Evolutionary conservation across 2,797 vertebrate genomes (phyloP), one percentile per base, ranked within the genome.

Genomic region (Syndactyla subalaris): DNA sequence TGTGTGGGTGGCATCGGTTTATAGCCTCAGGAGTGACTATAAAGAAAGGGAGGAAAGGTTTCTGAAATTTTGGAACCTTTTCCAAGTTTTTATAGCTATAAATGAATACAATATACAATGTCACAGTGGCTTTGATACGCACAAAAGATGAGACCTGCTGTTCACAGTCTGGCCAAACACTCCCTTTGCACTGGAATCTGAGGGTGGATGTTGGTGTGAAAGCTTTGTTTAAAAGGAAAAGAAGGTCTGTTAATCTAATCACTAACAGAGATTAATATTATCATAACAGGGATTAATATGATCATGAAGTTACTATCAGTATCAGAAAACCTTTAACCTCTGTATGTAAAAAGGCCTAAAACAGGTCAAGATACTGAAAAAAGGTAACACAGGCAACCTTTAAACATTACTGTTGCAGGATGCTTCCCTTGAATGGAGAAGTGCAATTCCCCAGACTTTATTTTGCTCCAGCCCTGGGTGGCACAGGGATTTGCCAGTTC

Each of bases 1-100:
- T 76, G 29, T 19, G 24, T 3, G 1, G 22, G 6, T 34, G 36
- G 32, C 38, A 24, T 38, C 0, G 0, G 16, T 59, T 73, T 67
- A 5, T 30, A 41, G 48, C 9, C 57, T 82, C 52, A 26, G 63
- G 19, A 91, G 39, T n/a, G 80, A 12, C 45, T 71, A 27, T 59
- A 49, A 54, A 61, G 43, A 49, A 68, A 86, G 22, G 13, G 9
- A 88, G 18, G 11, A 38, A 72, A 17, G n/a, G 10, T 48, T 77
- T 84, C 45, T 29, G 30, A 89, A 58, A 51, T 26, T 22, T 38
- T 16, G n/a, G 29, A 73, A 51, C 12, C 13, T 88, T 81, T 92
- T 51, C 27, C 14, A 36, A 18, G 39, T 32, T 51, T 76, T 78
- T 57, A 2, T 21, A 41, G 20, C 30, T n/a, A 8, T 14, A 59